Evolutionary conservation across 2,797 vertebrate genomes (phyloP), one percentile per base, ranked within the genome.

Genomic region (Lophotriccus pileatus): DNA sequence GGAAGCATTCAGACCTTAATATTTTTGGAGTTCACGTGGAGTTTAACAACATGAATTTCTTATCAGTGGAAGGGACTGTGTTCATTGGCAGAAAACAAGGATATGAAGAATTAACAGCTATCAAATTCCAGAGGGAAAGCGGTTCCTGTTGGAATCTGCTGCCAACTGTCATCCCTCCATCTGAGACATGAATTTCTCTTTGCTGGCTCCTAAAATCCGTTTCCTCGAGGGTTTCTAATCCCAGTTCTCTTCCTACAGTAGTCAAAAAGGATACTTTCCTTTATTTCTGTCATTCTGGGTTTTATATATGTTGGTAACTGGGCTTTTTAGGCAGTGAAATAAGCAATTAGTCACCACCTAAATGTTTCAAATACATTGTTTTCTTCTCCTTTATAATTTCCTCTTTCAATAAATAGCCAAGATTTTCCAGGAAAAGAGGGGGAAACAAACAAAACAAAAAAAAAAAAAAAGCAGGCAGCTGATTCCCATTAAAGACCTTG

Each of bases 1-100:
- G 96, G 97, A 98, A 98, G 93, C 96, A 87, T 95, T 95, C 97
- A 95, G 94, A 83, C 86, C 34, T 96, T 96, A 95, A 84, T 89
- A 91, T 97, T 97, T 96, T 96, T 93, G 97, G 97, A 98, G 98
- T 98, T 98, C 98, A 98, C 59, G 85, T 34, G 94, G 97, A 98
- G 98, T 98, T 98, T 98, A 98, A 97, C 96, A 97, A 93, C 74
- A 96, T 96, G 89, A 97, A 97, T 97, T 97, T 95, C 97, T 97
- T 97, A 97, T 97, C 97, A 95, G 79, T 81, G 85, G 36, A 75
- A 96, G 94, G 94, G 88, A 92, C 80, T 85, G 36, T 95, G 91
- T 95, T 95, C 93, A 55, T 90, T 84, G 52, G 64, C 16, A 56
- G 87, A 86, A 97, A 95, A 88, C 79, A 94, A 96, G 93, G 94